phyloP scores from a whole-genome alignment of 2,888 invertebrate species.

The Ophonus ardosiacus region DNA sequence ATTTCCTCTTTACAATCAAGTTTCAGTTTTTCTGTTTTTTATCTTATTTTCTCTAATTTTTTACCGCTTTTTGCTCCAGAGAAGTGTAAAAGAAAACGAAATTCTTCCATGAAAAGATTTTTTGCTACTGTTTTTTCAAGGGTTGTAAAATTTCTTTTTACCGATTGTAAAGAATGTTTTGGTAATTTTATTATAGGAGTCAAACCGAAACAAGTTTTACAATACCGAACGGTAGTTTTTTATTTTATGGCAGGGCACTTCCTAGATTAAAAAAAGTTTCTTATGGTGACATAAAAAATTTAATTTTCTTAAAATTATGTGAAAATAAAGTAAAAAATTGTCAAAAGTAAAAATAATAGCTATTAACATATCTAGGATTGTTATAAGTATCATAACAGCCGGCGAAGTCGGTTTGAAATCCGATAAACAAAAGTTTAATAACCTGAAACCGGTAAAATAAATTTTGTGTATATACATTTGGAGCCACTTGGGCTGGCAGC shows the following conservation, averaged over 20 bases:
- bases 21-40: slow-evolving; percentile 4
- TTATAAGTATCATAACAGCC: too few species aligned
- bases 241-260: not conserved
- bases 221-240: slow-evolving; percentile 3
- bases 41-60: not conserved
- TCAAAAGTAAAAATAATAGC: too few species aligned
- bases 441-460: too few species aligned
- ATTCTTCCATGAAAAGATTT: not conserved
- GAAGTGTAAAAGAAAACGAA: not conserved
- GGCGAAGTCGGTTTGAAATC: too few species aligned
- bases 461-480: too few species aligned
- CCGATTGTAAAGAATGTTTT: slow-evolving; percentile 2
- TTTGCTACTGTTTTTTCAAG: not conserved
- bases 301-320: not conserved
- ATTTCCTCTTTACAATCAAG: not conserved
- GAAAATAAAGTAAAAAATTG: too few species aligned
- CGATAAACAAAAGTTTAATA: too few species aligned
- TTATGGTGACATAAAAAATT: not conserved
- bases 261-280: not conserved
- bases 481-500: too few species aligned
- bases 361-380: too few species aligned
- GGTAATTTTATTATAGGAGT: not conserved
- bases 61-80: not conserved
- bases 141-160: not conserved
- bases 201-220: slow-evolving; percentile 1